A percentile compares a stretch with the other conserved stretches of the same genome.
Evolutionary conservation across 2,113 vertebrate species (phyloP).

Genomic region (Onychostruthus taczanowskii): DNA sequence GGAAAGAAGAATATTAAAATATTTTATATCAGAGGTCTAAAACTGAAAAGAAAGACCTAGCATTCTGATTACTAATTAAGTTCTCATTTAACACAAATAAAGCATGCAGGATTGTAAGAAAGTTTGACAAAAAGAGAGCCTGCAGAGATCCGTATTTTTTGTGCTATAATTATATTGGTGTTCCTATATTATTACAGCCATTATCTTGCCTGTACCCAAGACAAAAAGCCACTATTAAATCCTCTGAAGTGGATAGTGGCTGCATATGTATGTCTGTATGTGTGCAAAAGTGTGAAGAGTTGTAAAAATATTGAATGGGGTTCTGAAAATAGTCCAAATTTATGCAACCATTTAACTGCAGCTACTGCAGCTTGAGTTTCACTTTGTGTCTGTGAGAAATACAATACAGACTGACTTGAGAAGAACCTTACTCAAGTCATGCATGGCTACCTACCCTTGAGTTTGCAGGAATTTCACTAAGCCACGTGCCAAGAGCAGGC

Average conservation of each 20-base stretch:
- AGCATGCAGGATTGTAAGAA: neutral
- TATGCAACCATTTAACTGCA: neutral
- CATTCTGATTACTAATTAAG: slow-evolving; percentile 56
- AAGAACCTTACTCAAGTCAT: neutral
- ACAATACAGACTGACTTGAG: neutral
- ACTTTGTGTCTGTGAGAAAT: neutral
- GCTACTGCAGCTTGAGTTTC: neutral
- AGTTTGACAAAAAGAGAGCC: neutral
- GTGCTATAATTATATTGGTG: slow-evolving; percentile 44
- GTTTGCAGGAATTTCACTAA: neutral
- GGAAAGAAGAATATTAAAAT: slow-evolving; percentile 55
- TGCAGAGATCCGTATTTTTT: neutral
- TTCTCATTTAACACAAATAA: slow-evolving; percentile 54
- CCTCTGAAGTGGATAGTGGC: neutral
- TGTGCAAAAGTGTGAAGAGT: neutral
- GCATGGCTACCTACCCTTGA: neutral
- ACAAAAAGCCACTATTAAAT: slow-evolving; percentile 1
- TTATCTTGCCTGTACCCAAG: slow-evolving; percentile 48
- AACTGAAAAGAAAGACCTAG: slow-evolving; percentile 35
- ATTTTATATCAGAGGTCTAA: slow-evolving; percentile 54
- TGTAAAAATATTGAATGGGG: slow-evolving; percentile 44
- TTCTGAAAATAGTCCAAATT: neutral
- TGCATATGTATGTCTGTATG: neutral
- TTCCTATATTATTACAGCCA: slow-evolving; percentile 42
- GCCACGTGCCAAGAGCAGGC: neutral